Evolutionary conservation across 2,888 invertebrate species (phyloP).

Genomic region (Temnothorax ravouxi): DNA sequence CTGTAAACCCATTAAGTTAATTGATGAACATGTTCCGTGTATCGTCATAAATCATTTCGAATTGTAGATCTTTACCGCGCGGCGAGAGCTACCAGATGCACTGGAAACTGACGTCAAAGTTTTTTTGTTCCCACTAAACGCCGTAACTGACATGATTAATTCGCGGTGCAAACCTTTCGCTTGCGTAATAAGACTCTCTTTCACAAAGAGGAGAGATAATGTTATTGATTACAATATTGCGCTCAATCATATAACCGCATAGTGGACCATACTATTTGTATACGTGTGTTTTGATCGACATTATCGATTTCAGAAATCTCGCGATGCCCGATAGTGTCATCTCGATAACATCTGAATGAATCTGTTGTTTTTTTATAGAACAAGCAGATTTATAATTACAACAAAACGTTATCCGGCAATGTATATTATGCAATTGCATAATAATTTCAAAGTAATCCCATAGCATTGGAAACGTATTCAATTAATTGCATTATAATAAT

Average conservation of each 20-base stretch:
- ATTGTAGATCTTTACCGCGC: neutral
- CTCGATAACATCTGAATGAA: neutral
- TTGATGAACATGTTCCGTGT: slow-evolving; percentile 27
- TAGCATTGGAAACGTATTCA: neutral
- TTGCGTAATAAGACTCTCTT: slow-evolving; percentile 42
- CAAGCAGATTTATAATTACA: neutral
- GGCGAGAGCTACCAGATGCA: neutral
- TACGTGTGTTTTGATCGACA: slow-evolving; percentile 22
- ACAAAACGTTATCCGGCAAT: neutral
- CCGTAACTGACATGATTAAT: slow-evolving; percentile 49
- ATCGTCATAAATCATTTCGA: slow-evolving; percentile 31
- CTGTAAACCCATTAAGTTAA: neutral
- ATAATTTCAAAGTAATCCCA: neutral
- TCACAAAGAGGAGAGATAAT: slow-evolving; percentile 27
- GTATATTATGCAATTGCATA: neutral
- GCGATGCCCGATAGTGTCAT: slow-evolving; percentile 13
- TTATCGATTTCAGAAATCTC: slow-evolving; percentile 36
- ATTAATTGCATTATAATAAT: neutral
- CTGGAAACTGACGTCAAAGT: slow-evolving; percentile 10
- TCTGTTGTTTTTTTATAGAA: neutral
- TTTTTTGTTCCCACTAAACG: slow-evolving; percentile 32
- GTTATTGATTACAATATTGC: slow-evolving; percentile 34
- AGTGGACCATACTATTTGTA: neutral
- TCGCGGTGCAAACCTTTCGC: slow-evolving; percentile 28
- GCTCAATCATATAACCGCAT: neutral